These are phyloP conservation scores for Rhopalosiphum padi DNA, from an alignment of 1,140 invertebrate genomes.

Conservation along the genomic window DNA sequence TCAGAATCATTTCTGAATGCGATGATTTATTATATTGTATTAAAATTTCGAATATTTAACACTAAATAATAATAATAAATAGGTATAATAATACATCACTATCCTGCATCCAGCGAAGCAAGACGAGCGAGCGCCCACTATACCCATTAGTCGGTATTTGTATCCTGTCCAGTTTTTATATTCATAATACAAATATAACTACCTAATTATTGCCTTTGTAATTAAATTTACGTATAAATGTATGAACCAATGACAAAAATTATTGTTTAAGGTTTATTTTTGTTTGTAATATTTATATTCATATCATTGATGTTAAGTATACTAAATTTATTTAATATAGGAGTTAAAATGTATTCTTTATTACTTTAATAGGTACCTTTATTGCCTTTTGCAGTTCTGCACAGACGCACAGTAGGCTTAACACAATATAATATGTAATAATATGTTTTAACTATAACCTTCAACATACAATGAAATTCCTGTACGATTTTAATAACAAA, in stretches of 20 bases:
- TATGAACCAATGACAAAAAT: not conserved
- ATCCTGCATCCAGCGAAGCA: not conserved
- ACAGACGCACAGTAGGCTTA: not conserved
- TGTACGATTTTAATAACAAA: conserved; percentile 30
- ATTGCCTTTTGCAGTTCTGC: not conserved
- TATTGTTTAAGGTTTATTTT: not conserved
- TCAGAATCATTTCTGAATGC: not conserved
- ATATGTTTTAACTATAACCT: conserved; percentile 33
- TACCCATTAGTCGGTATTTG: conserved; percentile 2
- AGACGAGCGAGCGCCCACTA: not conserved
- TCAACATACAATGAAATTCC: conserved; percentile 48
- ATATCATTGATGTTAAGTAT: not conserved
- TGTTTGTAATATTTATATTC: not conserved
- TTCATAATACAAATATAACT: not conserved
- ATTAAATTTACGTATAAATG: not conserved
- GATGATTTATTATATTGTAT: not conserved
- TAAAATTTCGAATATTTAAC: not conserved
- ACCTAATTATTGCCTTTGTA: not conserved
- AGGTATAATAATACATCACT: not conserved
- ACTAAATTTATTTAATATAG: not conserved
- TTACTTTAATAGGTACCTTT: not conserved
- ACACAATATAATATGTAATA: conserved; percentile 2
- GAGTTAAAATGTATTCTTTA: not conserved
- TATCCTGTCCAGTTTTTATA: not conserved
- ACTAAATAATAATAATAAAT: not conserved